Evolutionary conservation across 2,797 vertebrate genomes (phyloP), one percentile per base, ranked within the genome.

Genomic region (Epinephelus malabaricus): DNA sequence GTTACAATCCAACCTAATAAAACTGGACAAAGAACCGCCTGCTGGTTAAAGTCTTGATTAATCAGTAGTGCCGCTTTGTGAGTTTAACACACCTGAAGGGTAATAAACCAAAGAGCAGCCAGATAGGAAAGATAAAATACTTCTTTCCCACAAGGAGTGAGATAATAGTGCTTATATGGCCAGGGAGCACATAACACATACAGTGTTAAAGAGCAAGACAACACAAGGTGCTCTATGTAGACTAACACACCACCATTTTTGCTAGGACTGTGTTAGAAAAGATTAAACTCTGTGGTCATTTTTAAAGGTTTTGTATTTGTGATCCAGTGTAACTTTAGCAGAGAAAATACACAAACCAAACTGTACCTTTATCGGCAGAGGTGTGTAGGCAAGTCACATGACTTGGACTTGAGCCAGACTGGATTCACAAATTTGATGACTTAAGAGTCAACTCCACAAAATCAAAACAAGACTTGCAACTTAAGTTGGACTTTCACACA

Each of bases 91-190:
- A 93, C 69, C 80, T 72, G 47, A 69, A 86, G 86, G 50, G 82
- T 90, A 88, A 89, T 93, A 93, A 94, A 93, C 90, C 89, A 90
- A 92, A 94, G 92, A 93, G 86, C 92, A 85, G 79, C 74, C 67
- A 71, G 56, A 68, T 74, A 83, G 47, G 68, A 81, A 85, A 88
- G 86, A 92, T 83, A 86, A 92, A 88, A 83, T 75, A 65, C 6
- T 3, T 30, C 69, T 86, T 88, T 87, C 71, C 78, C 83, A 79
- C 75, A 82, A 81, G 55, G 59, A 77, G 67, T 46, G 67, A 91
- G 82, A 92, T 89, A 91, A 91, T 76, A 62, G 56, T 58, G 40
- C 56, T 56, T 63, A 56, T 73, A 76, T 11, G 85, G 70, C 30
- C 67, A 27, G 23, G 30, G 67, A 58, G 79, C 46, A 73, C 58